Conservation (phyloP, 2,888 invertebrate species). For the Melinaea menophilus region DNA sequence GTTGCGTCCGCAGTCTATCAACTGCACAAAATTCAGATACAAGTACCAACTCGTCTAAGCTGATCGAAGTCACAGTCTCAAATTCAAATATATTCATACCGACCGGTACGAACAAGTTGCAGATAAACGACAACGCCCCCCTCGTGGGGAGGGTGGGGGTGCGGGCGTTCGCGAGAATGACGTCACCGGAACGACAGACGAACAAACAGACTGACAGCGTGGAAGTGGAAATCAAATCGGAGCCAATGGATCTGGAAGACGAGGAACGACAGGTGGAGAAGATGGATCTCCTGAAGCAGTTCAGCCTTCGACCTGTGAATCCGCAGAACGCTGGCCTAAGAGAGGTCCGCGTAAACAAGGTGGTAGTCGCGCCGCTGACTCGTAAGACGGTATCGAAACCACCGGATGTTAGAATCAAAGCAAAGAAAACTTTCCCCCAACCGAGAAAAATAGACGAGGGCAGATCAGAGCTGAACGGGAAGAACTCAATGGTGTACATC, state of each 20-base stretch:
- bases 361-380: constrained; percentile 44
- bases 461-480: constrained; percentile 59
- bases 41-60: constrained; percentile 31
- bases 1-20: constrained; percentile 57
- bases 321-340: constrained; percentile 44
- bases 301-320: constrained; percentile 58
- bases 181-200: constrained; percentile 43
- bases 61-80: constrained; percentile 44
- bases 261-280: constrained; percentile 58
- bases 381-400: constrained; percentile 41
- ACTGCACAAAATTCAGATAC: constrained; percentile 36
- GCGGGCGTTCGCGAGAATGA: constrained; percentile 65
- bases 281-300: constrained; percentile 62
- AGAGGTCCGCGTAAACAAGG: constrained; percentile 63
- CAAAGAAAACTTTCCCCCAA: constrained; percentile 66
- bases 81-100: constrained; percentile 55
- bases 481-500: constrained; percentile 73
- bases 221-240: constrained; percentile 64
- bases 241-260: constrained; percentile 66
- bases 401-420: constrained; percentile 48
- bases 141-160: constrained; percentile 63
- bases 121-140: constrained; percentile 46
- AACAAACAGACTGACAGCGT: constrained; percentile 34
- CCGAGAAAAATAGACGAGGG: constrained; percentile 59
- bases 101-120: constrained; percentile 50